Evolutionary conservation across 2,888 invertebrate species (phyloP), one percentile per base, ranked within the genome.

Genomic region (Drosophila anomelani): DNA sequence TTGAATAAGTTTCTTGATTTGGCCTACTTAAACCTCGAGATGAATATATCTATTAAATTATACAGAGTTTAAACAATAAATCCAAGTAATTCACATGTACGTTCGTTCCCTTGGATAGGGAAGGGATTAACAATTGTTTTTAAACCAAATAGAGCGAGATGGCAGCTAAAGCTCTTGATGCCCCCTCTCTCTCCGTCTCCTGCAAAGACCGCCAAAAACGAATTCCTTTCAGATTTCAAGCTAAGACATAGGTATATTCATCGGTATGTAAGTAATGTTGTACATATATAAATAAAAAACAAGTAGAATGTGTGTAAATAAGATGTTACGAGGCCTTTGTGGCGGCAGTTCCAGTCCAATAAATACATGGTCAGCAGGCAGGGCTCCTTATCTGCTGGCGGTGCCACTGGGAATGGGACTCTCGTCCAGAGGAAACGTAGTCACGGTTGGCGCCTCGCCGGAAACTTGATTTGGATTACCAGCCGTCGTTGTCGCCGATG

Each of bases 401-500:
- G 58, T 72, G 60, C 59, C 60, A 58, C 60, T 61, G 41, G 60
- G 23, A 6, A 58, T 58, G n/a, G 43, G 41, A 43, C 60, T 61
- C 32, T 23, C 60, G 39, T 58, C 60, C 15, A 32, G 15, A 20
- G 55, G 9, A 29, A 13, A 9, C 3, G 17, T 13, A 8, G 13
- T 17, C 13, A 20, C 39, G 2, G 55, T 20, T 7, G 58, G 12
- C n/a, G 39, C n/a, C 8, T 29, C 71, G 29, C 32, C 38, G 10
- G 53, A 23, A 29, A 47, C 20, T 51, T 51, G 62, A 32, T 32
- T 57, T 29, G 39, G 59, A 17, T 23, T 13, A 6, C 41, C 13
- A 13, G 9, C 29, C n/a, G 51, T 3, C 8, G 9, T 26, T 15
- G 93, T 93, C 23, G 38, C 9, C 8, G 51, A 0, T 3, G 93